A percentile compares a stretch with the other conserved stretches of the same genome.
phyloP scores from a whole-genome alignment of 2,888 invertebrate species.

The Amphipoea lucens region DNA sequence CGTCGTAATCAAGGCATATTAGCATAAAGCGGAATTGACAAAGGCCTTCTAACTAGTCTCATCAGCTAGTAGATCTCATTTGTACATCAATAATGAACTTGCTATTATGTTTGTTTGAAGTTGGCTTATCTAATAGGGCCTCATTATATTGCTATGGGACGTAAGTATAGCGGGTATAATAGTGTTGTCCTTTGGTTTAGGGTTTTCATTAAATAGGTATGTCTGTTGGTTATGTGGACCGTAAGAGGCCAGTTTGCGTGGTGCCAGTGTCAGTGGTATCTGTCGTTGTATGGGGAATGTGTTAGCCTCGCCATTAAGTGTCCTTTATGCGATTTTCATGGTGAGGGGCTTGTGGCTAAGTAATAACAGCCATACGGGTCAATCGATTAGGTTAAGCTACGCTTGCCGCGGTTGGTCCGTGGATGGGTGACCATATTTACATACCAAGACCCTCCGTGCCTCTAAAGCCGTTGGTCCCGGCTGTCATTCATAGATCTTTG shows the following conservation, averaged over 20 bases:
- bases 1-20: constrained; percentile 71
- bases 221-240: constrained; percentile 2
- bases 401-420: too few species aligned
- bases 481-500: too few species aligned
- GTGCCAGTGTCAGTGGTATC: background rate
- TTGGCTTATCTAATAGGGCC: constrained; percentile 52
- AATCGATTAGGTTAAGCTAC: too few species aligned
- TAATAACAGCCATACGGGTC: too few species aligned
- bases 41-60: constrained; percentile 70
- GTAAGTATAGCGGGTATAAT: constrained; percentile 13
- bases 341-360: too few species aligned
- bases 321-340: background rate
- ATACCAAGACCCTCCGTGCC: too few species aligned
- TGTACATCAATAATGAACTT: constrained; percentile 66
- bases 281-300: background rate
- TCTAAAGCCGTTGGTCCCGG: too few species aligned
- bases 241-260: background rate
- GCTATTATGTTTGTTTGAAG: constrained; percentile 60
- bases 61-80: constrained; percentile 58
- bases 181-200: constrained; percentile 26
- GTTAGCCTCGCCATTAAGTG: background rate
- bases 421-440: too few species aligned
- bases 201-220: constrained; percentile 3
- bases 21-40: constrained; percentile 73
- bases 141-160: constrained; percentile 41